Base-by-base conservation (phyloP, 2,113 vertebrate species). In the Apaloderma vittatum region DNA sequence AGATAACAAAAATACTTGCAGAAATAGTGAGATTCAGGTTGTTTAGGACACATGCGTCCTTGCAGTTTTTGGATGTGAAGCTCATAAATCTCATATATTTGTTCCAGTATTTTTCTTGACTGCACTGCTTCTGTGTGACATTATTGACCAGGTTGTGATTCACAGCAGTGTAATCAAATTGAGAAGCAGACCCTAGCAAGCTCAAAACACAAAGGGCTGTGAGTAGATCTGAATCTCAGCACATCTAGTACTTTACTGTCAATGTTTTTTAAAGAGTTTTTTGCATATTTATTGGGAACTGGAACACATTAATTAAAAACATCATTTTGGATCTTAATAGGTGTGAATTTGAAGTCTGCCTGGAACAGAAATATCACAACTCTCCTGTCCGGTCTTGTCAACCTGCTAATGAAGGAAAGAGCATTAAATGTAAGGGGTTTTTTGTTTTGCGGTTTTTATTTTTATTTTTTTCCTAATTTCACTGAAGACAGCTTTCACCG, bases 231-330 rank as follows among this genome's bases (percentile, higher is more conserved):
- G 61, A 68, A 27, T 94, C 54, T 79, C 70, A 85, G 46, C 22
- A 55, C 4, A 54, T 40, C 12, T 49, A 70, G 20, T 85, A n/a
- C 26, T 89, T 86, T 52, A 54, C 9, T 75, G 14, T 66, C 34
- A 30, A 5, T 3, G 3, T 2, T 4, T 36, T 63, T 2, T 4
- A 40, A 40, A 40, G 40, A 11, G 40, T 11, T 46, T 62, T 84
- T 61, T 66, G 2, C 88, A 84, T 83, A 73, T 92, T 81, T 93
- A 65, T 37, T 91, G 36, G 34, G 54, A 91, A 88, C 85, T 12
- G 23, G 22, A 94, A 82, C n/a, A 73, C 22, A 40, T 61, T 86
- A 95, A 94, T 81, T 92, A 73, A 74, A 95, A 49, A 9, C 5
- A 19, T 43, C 36, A 54, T 70, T 94, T 86, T 91, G 58, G 5